Evolutionary conservation across 2,113 vertebrate genomes (phyloP).

Genomic region (Dipodomys ordii): DNA sequence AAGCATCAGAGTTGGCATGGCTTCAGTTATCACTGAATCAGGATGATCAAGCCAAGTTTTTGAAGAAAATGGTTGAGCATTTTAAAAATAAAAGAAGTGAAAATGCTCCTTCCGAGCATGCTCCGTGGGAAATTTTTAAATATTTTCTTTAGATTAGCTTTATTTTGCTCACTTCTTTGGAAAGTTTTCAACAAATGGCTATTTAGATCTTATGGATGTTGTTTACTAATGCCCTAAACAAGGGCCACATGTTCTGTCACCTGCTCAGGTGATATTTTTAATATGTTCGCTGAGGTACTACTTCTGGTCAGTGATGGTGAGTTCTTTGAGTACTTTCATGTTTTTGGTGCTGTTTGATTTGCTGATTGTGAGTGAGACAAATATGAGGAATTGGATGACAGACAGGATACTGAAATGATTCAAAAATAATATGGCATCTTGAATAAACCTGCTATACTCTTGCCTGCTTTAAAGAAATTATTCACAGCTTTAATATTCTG

Average conservation of each 20-base stretch:
- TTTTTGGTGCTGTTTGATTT: background rate
- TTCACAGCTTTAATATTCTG: background rate
- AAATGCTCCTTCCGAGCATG: constrained; percentile 77
- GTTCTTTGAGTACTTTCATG: constrained; percentile 6
- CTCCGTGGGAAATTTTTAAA: constrained; percentile 71
- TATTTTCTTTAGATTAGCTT: constrained; percentile 74
- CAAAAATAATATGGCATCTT: background rate
- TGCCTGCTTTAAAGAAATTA: background rate
- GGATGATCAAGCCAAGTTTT: constrained; percentile 81
- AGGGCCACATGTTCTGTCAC: constrained; percentile 4
- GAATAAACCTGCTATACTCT: constrained; percentile 9
- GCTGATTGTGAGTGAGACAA: background rate
- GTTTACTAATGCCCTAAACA: background rate
- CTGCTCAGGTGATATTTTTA: background rate
- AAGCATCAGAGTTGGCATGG: constrained; percentile 82
- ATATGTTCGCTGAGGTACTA: background rate
- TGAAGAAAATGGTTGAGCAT: constrained; percentile 81
- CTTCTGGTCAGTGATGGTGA: background rate
- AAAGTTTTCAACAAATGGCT: constrained; percentile 63
- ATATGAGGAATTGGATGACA: background rate
- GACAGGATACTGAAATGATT: background rate
- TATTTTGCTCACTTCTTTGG: constrained; percentile 71
- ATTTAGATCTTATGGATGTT: constrained; percentile 31
- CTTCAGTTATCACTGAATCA: constrained; percentile 79
- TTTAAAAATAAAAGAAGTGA: constrained; percentile 81